A percentile compares a stretch with the other conserved stretches of the same genome.
phyloP scores from a whole-genome alignment of 2,888 invertebrate species.

The Hemithea aestivaria region DNA sequence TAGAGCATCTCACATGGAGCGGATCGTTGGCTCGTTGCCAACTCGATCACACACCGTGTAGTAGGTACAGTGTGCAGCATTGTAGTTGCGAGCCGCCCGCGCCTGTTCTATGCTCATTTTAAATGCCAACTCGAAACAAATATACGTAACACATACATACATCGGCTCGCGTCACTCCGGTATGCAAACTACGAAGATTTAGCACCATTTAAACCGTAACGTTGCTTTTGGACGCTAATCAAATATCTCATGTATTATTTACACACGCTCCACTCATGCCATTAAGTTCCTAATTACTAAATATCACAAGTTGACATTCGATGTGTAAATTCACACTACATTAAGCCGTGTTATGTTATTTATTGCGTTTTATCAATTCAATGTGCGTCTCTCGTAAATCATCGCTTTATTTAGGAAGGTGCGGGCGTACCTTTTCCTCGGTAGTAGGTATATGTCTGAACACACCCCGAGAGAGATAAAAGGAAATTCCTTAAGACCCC shows the following conservation, averaged over 20 bases:
- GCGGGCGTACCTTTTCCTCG: slow-evolving; percentile 34
- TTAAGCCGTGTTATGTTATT: slow-evolving; percentile 15
- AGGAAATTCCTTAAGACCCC: slow-evolving; percentile 48
- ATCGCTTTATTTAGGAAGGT: slow-evolving; percentile 28
- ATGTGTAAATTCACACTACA: slow-evolving; percentile 24
- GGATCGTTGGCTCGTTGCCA: slow-evolving; percentile 56
- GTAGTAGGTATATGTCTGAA: slow-evolving; percentile 34
- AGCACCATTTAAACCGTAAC: slow-evolving; percentile 45
- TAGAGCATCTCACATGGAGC: slow-evolving; percentile 48
- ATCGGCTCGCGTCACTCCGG: slow-evolving; percentile 26
- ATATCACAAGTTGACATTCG: slow-evolving; percentile 32
- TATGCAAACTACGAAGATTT: slow-evolving; percentile 36
- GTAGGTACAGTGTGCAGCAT: slow-evolving; percentile 39
- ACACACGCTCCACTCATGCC: slow-evolving; percentile 38
- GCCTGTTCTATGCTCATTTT: slow-evolving; percentile 40
- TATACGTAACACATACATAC: slow-evolving; percentile 42
- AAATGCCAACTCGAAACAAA: slow-evolving; percentile 41
- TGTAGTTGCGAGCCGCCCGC: slow-evolving; percentile 40
- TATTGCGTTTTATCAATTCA: slow-evolving; percentile 21
- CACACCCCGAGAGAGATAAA: slow-evolving; percentile 40
- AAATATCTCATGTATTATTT: slow-evolving; percentile 60
- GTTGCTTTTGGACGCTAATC: slow-evolving; percentile 56
- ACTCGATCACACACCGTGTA: slow-evolving; percentile 55
- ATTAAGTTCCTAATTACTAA: slow-evolving; percentile 44
- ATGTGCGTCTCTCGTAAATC: slow-evolving; percentile 29